These are phyloP conservation scores for Rhabdornis inornatus DNA, from an alignment of 2,113 vertebrate species.

Conservation along the genomic window DNA sequence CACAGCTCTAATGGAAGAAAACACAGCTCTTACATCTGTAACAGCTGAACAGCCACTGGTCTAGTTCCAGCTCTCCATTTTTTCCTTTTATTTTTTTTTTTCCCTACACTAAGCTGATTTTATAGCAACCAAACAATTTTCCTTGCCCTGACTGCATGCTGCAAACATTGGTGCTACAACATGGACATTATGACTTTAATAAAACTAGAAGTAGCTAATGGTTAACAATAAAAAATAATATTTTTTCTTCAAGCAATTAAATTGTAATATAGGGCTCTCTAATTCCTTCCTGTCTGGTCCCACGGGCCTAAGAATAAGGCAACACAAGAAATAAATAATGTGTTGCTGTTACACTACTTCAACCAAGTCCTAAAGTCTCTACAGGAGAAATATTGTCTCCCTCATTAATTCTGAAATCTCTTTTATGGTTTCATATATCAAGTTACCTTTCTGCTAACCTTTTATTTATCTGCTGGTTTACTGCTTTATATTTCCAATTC, in stretches of 20 bases:
- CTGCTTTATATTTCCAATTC: slow-evolving; percentile 39
- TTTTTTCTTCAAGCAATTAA: slow-evolving; percentile 80
- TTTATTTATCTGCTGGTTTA: slow-evolving; percentile 25
- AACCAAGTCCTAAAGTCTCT: slow-evolving; percentile 60
- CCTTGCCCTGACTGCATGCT: background rate
- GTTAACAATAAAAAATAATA: slow-evolving; percentile 78
- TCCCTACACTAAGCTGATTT: background rate
- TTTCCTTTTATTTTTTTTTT: background rate
- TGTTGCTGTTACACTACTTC: slow-evolving; percentile 54
- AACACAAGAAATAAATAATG: slow-evolving; percentile 74
- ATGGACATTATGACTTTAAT: slow-evolving; percentile 56
- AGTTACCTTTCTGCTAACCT: slow-evolving; percentile 56
- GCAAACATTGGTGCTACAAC: slow-evolving; percentile 13
- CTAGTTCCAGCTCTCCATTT: background rate
- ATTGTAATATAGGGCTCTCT: slow-evolving; percentile 74
- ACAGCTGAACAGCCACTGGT: background rate
- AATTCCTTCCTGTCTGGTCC: slow-evolving; percentile 78
- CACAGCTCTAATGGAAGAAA: background rate
- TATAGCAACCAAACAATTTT: background rate
- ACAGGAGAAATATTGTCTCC: slow-evolving; percentile 61
- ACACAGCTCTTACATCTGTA: background rate
- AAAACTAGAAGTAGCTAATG: slow-evolving; percentile 73
- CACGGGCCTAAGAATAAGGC: slow-evolving; percentile 68
- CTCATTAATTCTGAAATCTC: slow-evolving; percentile 64
- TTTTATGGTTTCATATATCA: slow-evolving; percentile 60